Evolutionary conservation across 2,888 invertebrate genomes (phyloP).

Genomic region (Arge pagana): DNA sequence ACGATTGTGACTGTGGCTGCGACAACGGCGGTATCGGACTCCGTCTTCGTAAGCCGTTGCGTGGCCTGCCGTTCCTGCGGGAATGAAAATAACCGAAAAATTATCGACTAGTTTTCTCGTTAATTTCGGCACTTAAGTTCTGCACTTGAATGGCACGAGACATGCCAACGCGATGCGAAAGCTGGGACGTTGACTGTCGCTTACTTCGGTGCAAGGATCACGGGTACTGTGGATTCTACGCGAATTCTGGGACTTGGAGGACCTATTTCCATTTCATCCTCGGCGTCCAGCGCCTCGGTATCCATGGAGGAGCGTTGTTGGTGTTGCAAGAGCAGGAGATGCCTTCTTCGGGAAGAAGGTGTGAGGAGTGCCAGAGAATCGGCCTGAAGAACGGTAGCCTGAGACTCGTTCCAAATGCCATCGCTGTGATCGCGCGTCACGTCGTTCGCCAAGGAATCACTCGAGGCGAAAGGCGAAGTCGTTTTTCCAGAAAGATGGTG

Average conservation of each 20-base stretch:
- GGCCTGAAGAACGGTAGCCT: conserved; percentile 79
- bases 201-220: conserved; percentile 44
- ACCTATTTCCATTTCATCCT: conserved; percentile 51
- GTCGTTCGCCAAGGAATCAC: conserved; percentile 82
- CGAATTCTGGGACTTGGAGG: conserved; percentile 48
- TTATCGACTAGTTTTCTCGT: background rate
- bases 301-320: conserved; percentile 86
- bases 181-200: background rate
- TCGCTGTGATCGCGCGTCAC: conserved; percentile 81
- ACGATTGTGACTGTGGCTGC: conserved; percentile 54
- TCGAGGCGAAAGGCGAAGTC: conserved; percentile 77
- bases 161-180: background rate
- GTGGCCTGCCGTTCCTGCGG: conserved; percentile 45
- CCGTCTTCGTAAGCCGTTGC: conserved; percentile 47
- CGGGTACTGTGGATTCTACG: conserved; percentile 48
- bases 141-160: background rate
- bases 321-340: conserved; percentile 77
- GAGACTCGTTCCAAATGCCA: conserved; percentile 88
- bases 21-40: conserved; percentile 48
- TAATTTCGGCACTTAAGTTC: background rate
- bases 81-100: conserved; percentile 25
- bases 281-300: conserved; percentile 77
- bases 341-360: conserved; percentile 79
- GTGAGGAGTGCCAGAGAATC: conserved; percentile 74
- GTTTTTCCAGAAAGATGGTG: conserved; percentile 49